Evolutionary conservation across 2,113 vertebrate genomes (phyloP), one percentile per base, ranked within the genome.

Genomic region (Pampusana beccarii): DNA sequence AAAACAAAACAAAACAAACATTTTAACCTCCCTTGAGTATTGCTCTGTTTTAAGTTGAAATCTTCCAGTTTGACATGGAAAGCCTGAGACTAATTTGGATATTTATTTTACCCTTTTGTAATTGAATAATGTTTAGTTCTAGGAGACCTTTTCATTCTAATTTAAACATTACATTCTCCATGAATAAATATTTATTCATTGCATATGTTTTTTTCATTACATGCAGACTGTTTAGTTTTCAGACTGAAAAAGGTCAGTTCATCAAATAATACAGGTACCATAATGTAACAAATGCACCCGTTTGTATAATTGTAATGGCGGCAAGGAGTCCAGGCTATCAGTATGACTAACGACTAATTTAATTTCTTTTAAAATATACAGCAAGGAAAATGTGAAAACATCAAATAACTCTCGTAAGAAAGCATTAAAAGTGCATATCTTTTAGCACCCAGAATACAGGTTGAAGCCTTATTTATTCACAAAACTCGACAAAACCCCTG

Each of bases 131-230:
- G 53, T 95, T 96, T 91, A 87, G 84, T 81, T 93, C 60, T 79
- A 65, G 53, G 53, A 81, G 66, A 95, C 86, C 57, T 96, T 95
- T 92, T 79, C 15, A 1, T 91, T 87, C 61, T 75, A 95, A 85
- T 89, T 87, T 91, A 95, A 95, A 94, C 93, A 87, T 81, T 87
- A 48, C 40, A 81, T 93, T 93, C 57, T 85, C 21, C 53, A 56
- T 74, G 84, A 75, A 91, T 93, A 96, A 97, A 97, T 95, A 91
- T 93, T 97, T 97, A 93, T 79, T 74, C 80, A 34, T 38, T 89
- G 51, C 80, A 81, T 91, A 79, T 89, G 91, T 72, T 93, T 65
- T 89, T 92, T 86, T 88, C 61, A 74, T 84, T 93, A 33, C 64
- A 85, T n/a, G 40, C 57, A 95, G 69, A 81, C 38, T 81, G 64